Evolutionary conservation across 2,797 vertebrate genomes (phyloP).

Genomic region (Phaenicophaeus curvirostris): DNA sequence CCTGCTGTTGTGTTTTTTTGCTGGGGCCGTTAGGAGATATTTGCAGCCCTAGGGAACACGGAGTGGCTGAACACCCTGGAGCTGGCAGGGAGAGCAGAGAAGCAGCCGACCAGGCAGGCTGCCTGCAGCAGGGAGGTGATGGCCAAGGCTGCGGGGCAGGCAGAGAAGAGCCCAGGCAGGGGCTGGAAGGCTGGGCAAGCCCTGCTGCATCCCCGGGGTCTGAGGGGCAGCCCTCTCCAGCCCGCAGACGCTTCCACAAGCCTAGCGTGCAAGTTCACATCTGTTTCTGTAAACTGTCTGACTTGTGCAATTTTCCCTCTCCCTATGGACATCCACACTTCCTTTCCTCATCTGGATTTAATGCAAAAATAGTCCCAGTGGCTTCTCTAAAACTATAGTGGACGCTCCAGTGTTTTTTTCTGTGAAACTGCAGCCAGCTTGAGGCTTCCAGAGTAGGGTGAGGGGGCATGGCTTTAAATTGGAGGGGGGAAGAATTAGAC

Average conservation of each 20-base stretch:
- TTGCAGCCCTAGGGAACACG: neutral
- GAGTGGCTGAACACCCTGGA: rapidly evolving
- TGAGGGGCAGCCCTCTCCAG: neutral
- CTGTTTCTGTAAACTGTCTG: neutral
- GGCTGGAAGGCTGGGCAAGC: neutral
- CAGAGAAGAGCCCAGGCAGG: neutral
- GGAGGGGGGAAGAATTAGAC: too few species aligned
- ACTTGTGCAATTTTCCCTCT: neutral
- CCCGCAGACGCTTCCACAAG: rapidly evolving
- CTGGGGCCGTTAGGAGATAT: neutral
- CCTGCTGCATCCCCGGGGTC: rapidly evolving
- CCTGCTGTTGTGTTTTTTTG: too few species aligned
- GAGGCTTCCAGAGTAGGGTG: neutral
- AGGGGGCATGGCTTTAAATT: too few species aligned
- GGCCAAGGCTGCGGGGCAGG: neutral
- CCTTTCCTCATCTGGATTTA: neutral
- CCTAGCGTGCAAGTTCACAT: neutral
- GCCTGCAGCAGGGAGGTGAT: neutral
- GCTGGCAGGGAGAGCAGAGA: neutral
- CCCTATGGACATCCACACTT: neutral
- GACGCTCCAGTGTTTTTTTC: neutral
- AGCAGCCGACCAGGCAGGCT: rapidly evolving
- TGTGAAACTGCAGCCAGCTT: rapidly evolving
- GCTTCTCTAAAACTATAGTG: neutral
- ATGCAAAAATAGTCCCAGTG: neutral